Evolutionary conservation across 2,113 vertebrate species (phyloP).

Genomic region (Formicarius rufipectus): DNA sequence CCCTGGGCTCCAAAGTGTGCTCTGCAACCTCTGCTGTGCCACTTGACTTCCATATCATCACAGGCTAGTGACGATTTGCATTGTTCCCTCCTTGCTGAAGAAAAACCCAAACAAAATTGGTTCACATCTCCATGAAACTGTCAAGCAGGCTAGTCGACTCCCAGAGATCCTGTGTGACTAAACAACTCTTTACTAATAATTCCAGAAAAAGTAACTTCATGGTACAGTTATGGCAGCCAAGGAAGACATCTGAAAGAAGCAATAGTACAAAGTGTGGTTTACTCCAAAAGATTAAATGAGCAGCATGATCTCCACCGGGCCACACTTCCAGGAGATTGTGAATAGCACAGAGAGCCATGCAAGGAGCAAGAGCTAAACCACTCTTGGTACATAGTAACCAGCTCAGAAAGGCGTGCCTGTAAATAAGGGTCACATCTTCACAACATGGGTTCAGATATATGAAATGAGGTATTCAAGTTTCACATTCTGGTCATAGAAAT

Average conservation of each 20-base stretch:
- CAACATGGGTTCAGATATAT: too few species aligned
- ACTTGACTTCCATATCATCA: not conserved
- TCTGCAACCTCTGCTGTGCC: not conserved
- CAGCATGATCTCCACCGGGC: not conserved
- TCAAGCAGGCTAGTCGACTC: not conserved
- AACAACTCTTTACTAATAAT: not conserved
- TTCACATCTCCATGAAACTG: not conserved
- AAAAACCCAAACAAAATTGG: accelerated
- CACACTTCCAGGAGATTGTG: not conserved
- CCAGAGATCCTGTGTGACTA: not conserved
- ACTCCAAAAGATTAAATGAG: not conserved
- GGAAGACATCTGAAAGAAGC: not conserved
- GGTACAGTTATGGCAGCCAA: not conserved
- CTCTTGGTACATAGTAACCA: not conserved
- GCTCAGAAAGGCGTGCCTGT: accelerated
- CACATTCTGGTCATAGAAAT: not conserved
- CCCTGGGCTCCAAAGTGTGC: accelerated
- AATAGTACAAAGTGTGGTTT: not conserved
- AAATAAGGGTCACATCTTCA: not conserved
- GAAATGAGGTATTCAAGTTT: not conserved
- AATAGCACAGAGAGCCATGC: not conserved
- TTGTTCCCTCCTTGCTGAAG: not conserved
- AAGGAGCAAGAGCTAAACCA: not conserved
- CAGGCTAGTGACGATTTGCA: accelerated
- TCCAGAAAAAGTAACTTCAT: not conserved